Evolutionary conservation across 2,888 invertebrate species (phyloP), one percentile per base, ranked within the genome.

Genomic region (Agrypnus murinus): DNA sequence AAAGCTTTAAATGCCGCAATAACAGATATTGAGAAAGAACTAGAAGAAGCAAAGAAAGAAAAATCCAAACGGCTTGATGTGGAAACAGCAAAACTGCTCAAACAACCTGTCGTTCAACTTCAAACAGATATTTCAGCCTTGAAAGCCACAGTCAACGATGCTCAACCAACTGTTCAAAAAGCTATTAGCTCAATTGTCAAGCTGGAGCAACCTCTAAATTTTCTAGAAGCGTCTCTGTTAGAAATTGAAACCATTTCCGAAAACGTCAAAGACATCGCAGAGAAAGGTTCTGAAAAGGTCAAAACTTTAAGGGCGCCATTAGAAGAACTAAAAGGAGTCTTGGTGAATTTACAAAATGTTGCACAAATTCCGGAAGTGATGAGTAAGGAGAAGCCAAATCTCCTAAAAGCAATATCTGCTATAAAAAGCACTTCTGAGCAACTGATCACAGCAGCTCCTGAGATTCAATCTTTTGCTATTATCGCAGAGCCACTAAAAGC

Each of bases 281-380:
- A 36, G 7, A 57, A 57, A 12, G 38, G 38, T 12, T 60, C 69
- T n/a, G 68, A 73, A 32, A 65, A 68, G 59, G 48, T 79, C 31
- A 71, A 69, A 34, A 59, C 64, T 36, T 58, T 81, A n/a, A 62
- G 75, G 25, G 75, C 76, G 73, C 78, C 79, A 31, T 14, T 73
- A 2, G 48, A 53, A 34, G 68, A 73, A 32, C 60, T 79, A 15
- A 53, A 65, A 8, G 48, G 38, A 3, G 57, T 70, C 38, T 34
- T 68, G 14, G 45, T 72, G 9, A 65, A 71, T 60, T 43, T 69
- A 6, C 17, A 68, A 31, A 12, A 32, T 48, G 43, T 31, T 9
- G 1, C 31, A 12, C 14, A 34, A 67, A 45, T 31, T 9, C 60
- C 36, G 3, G 53, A 67, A 15, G n/a, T 40, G 9, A 8, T 43